Evolutionary conservation across 2,797 vertebrate species (phyloP).

Genomic region (Okamejei kenojei): DNA sequence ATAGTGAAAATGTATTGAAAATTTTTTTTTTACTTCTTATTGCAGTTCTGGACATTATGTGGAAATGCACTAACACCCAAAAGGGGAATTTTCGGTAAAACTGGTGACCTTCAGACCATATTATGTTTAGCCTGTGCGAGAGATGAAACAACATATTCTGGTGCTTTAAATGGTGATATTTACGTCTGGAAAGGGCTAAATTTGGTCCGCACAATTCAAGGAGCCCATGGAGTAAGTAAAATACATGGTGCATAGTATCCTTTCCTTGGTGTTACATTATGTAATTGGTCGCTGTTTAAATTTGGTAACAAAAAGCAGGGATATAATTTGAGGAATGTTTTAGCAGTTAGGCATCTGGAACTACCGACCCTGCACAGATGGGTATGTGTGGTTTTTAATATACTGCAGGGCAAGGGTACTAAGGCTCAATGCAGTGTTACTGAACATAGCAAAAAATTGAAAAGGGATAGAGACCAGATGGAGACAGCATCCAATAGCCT

Average conservation of each 20-base stretch:
- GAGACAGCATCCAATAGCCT: too few relatives aligned
- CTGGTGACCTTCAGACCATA: slow-evolving; percentile 92
- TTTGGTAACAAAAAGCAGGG: neutral
- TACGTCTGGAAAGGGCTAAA: slow-evolving; percentile 87
- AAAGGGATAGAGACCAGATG: too few relatives aligned
- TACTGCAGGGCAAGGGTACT: neutral
- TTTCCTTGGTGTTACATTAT: neutral
- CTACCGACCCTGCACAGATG: neutral
- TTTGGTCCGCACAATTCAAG: slow-evolving; percentile 77
- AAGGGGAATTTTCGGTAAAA: slow-evolving; percentile 87
- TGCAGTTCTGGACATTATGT: slow-evolving; percentile 87
- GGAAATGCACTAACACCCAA: slow-evolving; percentile 87
- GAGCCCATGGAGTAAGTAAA: slow-evolving; percentile 78
- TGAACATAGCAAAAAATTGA: neutral
- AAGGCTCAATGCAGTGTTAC: neutral
- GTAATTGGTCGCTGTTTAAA: neutral
- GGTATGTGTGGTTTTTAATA: neutral
- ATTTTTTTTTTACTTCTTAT: slow-evolving; percentile 40
- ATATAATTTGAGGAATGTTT: neutral
- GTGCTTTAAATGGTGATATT: slow-evolving; percentile 89
- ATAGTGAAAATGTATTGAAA: neutral
- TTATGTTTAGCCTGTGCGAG: slow-evolving; percentile 82
- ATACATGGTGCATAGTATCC: neutral
- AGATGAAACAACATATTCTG: slow-evolving; percentile 87
- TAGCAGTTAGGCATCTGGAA: neutral